These are phyloP conservation scores for Pelobates fuscus DNA, from an alignment of 2,113 vertebrate species.

Conservation along the genomic window DNA sequence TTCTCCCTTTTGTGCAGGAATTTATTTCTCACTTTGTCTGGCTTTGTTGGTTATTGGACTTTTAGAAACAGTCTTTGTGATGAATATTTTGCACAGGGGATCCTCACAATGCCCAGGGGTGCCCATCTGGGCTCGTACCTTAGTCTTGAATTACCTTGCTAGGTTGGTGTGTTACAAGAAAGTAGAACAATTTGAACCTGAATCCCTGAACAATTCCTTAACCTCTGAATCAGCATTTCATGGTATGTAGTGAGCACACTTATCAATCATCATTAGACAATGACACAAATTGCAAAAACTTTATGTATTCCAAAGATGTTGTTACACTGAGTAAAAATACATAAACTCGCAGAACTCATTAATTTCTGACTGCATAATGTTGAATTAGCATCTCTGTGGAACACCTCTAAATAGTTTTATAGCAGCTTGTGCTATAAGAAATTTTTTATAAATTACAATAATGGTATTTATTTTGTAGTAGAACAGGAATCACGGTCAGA, in stretches of 20 bases:
- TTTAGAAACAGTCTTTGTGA: slow-evolving; percentile 26
- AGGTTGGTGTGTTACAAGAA: slow-evolving; percentile 20
- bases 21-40: slow-evolving; percentile 28
- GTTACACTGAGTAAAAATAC: too few species aligned
- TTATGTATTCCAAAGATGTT: too few species aligned
- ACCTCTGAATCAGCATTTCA: not conserved
- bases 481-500: too few species aligned
- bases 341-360: too few species aligned
- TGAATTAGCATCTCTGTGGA: too few species aligned
- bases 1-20: slow-evolving; percentile 5
- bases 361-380: too few species aligned
- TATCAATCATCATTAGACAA: too few species aligned
- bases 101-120: not conserved
- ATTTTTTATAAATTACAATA: too few species aligned
- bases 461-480: too few species aligned
- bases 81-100: slow-evolving; percentile 19
- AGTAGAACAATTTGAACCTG: slow-evolving; percentile 2
- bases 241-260: not conserved
- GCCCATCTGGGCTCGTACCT: slow-evolving; percentile 11
- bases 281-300: too few species aligned
- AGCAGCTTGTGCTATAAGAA: too few species aligned
- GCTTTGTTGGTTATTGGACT: slow-evolving; percentile 21
- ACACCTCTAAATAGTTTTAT: too few species aligned
- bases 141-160: slow-evolving; percentile 16
- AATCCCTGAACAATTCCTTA: slow-evolving; percentile 2